phyloP scores from a whole-genome alignment of 2,888 invertebrate genomes.

The Ceraclea dissimilis region DNA sequence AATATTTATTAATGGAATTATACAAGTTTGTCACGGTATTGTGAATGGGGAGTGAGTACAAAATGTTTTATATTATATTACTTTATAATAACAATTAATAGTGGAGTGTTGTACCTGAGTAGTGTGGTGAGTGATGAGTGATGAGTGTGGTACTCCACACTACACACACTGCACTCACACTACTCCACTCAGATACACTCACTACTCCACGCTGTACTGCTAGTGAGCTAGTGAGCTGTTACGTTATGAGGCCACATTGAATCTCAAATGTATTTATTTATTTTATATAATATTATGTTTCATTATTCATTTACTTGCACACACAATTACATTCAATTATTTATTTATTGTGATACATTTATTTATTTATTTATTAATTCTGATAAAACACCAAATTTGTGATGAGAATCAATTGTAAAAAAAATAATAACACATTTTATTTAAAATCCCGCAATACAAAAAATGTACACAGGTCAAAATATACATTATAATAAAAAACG shows the following conservation, averaged over 20 bases:
- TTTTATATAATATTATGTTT: no score
- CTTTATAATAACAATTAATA: no score
- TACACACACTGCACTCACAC: conserved; percentile 28
- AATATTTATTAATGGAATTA: conserved; percentile 53
- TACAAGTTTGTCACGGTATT: conserved; percentile 48
- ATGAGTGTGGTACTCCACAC: conserved; percentile 20
- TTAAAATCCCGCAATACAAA: conserved; percentile 25
- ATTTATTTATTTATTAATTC: conserved; percentile 21
- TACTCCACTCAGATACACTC: conserved; percentile 16
- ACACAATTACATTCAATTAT: conserved; percentile 26
- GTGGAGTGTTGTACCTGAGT: conserved; percentile 34
- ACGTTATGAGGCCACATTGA: conserved; percentile 45
- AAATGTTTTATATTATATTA: conserved; percentile 30
- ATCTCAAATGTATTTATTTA: conserved; percentile 13
- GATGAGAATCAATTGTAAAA: conserved; percentile 27
- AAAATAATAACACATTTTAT: conserved; percentile 25
- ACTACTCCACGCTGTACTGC: no score
- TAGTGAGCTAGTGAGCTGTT: no score
- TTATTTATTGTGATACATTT: conserved; percentile 21
- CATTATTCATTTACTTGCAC: conserved; percentile 24
- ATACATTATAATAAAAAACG: conserved; percentile 25
- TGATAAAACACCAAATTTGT: conserved; percentile 26
- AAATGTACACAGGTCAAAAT: conserved; percentile 25
- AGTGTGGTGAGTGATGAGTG: conserved; percentile 39
- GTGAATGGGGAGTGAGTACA: conserved; percentile 51